Percentiles rank a stretch among this genome's conserved stretches.
phyloP scores from a whole-genome alignment of 2,888 invertebrate genomes.

The Hirtodrosophila confusa region DNA sequence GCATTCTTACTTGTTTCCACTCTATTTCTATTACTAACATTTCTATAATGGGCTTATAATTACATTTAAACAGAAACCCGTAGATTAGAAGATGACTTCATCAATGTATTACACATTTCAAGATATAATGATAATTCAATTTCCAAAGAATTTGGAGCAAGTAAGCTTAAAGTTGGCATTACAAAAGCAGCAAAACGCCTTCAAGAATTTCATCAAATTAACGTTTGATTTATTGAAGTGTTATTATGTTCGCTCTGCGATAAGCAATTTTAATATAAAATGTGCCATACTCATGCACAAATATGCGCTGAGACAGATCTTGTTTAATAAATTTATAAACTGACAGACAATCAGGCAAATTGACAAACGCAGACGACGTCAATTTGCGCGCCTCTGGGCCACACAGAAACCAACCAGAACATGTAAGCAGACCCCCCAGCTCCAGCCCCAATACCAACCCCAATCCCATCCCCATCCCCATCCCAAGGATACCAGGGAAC shows the following conservation, averaged over 20 bases:
- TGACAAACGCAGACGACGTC: constrained; percentile 51
- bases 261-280: constrained; percentile 26
- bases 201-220: constrained; percentile 16
- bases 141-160: too few relatives aligned
- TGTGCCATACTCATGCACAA: constrained; percentile 30
- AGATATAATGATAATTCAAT: too few relatives aligned
- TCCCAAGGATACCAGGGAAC: constrained; percentile 3
- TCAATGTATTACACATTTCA: too few relatives aligned
- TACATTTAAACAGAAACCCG: too few relatives aligned
- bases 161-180: too few relatives aligned
- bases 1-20: too few relatives aligned
- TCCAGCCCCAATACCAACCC: background rate
- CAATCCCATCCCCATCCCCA: constrained; percentile 4
- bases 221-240: constrained; percentile 31
- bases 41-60: too few relatives aligned
- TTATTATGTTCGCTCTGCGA: background rate
- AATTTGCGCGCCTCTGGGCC: constrained; percentile 41
- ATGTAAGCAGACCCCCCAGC: constrained; percentile 3
- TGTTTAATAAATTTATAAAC: constrained; percentile 49
- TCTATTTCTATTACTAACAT: too few relatives aligned
- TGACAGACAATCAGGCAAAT: constrained; percentile 61
- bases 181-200: background rate
- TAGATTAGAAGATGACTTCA: too few relatives aligned
- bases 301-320: constrained; percentile 39
- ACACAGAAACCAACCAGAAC: constrained; percentile 38